A percentile compares a stretch with the other conserved stretches of the same genome.
phyloP scores from a whole-genome alignment of 37 sponge, comb jelly and placozoan species.

The Agelas oroides region DNA sequence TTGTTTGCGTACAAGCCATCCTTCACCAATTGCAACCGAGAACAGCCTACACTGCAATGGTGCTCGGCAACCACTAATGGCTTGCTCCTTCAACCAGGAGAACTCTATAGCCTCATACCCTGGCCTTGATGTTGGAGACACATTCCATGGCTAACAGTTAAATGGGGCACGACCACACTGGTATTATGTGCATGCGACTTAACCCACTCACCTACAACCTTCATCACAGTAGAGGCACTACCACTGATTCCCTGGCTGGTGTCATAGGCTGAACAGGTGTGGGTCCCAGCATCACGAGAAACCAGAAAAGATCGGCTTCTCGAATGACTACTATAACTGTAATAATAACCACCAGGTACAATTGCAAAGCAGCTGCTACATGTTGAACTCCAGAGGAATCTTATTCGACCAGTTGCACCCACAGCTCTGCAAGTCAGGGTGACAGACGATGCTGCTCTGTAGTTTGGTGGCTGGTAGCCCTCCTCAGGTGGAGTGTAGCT shows the following conservation, averaged over 20 bases:
- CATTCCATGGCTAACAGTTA: too few relatives aligned
- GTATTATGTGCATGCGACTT: background rate
- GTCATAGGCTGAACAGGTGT: slow-evolving; percentile 19
- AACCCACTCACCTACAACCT: background rate
- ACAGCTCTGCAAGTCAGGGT: slow-evolving; percentile 7
- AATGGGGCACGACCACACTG: too few relatives aligned
- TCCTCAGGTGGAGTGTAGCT: slow-evolving; percentile 18
- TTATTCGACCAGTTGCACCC: slow-evolving; percentile 2
- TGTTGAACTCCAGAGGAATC: slow-evolving; percentile 10
- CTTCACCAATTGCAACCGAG: too few relatives aligned
- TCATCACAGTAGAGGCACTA: slow-evolving; percentile 2
- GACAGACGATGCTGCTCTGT: slow-evolving; percentile 6
- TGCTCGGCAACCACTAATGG: too few relatives aligned
- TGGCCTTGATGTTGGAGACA: too few relatives aligned
- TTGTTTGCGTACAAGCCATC: too few relatives aligned
- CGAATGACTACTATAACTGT: background rate
- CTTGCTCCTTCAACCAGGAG: too few relatives aligned
- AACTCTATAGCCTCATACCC: too few relatives aligned
- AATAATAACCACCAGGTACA: background rate
- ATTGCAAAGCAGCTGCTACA: slow-evolving; percentile 8
- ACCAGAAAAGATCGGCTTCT: background rate
- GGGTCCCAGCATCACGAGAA: slow-evolving; percentile 10
- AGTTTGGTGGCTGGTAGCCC: slow-evolving; percentile 15
- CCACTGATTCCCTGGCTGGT: slow-evolving; percentile 16
- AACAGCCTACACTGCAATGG: too few relatives aligned